Evolutionary conservation across 2,113 vertebrate species (phyloP), one percentile per base, ranked within the genome.

Genomic region (Lepus americanus): DNA sequence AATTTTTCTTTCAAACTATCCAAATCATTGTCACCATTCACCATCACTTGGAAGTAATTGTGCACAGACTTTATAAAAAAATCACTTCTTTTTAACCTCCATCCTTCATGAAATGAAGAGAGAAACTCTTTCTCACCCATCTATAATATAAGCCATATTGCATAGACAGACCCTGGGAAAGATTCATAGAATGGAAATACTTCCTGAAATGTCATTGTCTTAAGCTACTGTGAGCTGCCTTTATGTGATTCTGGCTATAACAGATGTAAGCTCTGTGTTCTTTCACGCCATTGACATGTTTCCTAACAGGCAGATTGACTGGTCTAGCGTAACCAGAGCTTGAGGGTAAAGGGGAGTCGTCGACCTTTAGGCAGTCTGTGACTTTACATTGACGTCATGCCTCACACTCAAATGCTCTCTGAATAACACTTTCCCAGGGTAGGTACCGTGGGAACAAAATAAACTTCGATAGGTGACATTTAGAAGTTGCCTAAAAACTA

Each of bases 361-460:
- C 94, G 94, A 96, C 95, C 95, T 92, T 63, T 33, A 73, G 66
- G 79, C 74, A 95, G 33, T 51, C 31, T 77, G 61, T 67, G 76
- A 94, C 72, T 96, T 94, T 72, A 92, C 29, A 87, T 55, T 94
- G 94, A 97, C 49, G 64, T 93, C 97, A 95, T 80, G 17, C 76
- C 77, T 95, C 89, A 82, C 79, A 95, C 90, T 70, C 89, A 91
- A 93, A 63, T 70, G 55, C 33, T 77, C 67, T 49, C 81, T 85
- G 23, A 94, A 86, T 80, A 96, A 79, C 27, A 73, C 29, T 87
- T 96, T 96, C 92, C 55, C 94, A 90, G 91, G 83, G 64, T 87
- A 96, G 90, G 92, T 96, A 89, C 61, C 6, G 6, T 96, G 97
- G 76, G 95, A 97, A 97, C 73, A 96, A 96, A 90, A 9, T 69